Evolutionary conservation across 2,113 vertebrate species (phyloP).

Genomic region (Callorhinus ursinus): DNA sequence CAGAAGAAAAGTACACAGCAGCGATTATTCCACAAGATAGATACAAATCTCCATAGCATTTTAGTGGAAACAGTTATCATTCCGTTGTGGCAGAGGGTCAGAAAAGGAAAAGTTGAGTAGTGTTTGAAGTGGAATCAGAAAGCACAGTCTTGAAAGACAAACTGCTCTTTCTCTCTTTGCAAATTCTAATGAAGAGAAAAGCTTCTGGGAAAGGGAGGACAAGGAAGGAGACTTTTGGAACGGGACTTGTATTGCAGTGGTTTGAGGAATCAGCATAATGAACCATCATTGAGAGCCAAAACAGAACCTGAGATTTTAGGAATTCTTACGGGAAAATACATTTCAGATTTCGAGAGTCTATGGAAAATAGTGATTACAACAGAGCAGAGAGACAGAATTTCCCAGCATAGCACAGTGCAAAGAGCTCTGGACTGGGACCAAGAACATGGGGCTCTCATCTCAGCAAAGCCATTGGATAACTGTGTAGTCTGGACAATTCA

Average conservation of each 20-base stretch:
- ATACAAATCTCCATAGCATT: neutral
- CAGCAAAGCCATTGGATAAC: neutral
- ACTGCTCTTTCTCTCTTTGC: neutral
- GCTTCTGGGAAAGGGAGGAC: neutral
- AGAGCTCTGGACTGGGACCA: neutral
- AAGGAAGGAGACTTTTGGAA: neutral
- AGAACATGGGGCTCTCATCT: neutral
- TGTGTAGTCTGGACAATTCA: neutral
- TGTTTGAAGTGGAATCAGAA: neutral
- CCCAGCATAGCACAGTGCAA: too few relatives aligned
- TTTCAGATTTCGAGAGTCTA: neutral
- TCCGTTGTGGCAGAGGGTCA: neutral
- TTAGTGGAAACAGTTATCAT: neutral
- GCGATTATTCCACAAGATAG: neutral
- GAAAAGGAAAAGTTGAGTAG: neutral
- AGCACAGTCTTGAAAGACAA: neutral
- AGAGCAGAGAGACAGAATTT: neutral
- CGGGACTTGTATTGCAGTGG: neutral
- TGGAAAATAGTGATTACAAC: neutral
- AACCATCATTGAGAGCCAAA: neutral
- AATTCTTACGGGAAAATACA: neutral
- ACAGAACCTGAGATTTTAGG: neutral
- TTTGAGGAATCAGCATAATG: neutral
- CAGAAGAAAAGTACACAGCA: neutral
- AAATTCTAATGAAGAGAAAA: conserved; percentile 3